Base-by-base conservation (phyloP, 2,113 vertebrate species). In the Cephalopterus ornatus region DNA sequence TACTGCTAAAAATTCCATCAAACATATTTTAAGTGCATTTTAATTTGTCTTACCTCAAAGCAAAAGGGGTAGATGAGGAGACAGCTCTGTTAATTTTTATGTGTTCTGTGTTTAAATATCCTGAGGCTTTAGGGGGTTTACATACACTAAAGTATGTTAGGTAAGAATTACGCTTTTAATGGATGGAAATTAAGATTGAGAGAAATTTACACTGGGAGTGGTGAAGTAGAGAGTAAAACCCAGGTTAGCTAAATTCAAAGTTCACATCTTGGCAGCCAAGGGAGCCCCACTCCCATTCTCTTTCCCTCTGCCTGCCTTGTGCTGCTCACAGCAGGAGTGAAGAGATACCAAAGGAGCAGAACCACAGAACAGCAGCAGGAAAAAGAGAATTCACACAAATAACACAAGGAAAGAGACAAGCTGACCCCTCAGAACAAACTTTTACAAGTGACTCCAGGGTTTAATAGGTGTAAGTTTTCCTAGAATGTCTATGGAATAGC, bases 341-440 rank as follows among this genome's bases (percentile, higher is more conserved):
- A 50, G 56, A 39, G 55, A 33, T 8, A 26, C 20, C 47, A 37
- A 37, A 46, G 50, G 39, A 35, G 32, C 0, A 0, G 41, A 83
- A 50, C n/a, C 4, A 28, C 44, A 19, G 62, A 55, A 26, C 0
- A 5, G 39, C 33, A 42, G 27, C 56, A 65, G 55, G 24, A 76
- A 27, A 35, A 82, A 24, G 30, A 55, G 53, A n/a, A 13, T 14
- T 21, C 24, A 9, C 7, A 6, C 0, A 0, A n/a, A 13, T 63
- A n/a, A 63, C 62, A 58, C 8, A 15, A 55, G 39, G 55, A 42
- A 37, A 44, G 55, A 46, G 35, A 35, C 4, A 56, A 41, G 24
- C 26, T 83, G 50, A 50, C 15, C 33, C 22, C 33, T 80, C 39
- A 21, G 18, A 59, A 35, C 10, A 33, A 37, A 15, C n/a, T 33